Base-by-base conservation (phyloP, 2,113 vertebrate genomes). In the Brachionichthys hirsutus region DNA sequence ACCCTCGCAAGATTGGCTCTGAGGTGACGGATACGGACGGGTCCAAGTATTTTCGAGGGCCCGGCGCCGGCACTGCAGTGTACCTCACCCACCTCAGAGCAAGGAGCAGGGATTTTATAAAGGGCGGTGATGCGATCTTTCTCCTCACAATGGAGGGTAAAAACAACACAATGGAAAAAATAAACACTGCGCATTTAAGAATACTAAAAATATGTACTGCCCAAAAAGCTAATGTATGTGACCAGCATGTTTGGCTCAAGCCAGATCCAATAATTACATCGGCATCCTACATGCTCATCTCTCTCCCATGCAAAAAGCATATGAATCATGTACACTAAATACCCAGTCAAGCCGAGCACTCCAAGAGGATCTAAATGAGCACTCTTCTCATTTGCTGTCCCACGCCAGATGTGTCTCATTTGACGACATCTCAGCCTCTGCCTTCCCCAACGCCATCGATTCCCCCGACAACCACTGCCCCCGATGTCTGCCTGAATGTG, bases 121-220 rank as follows among this genome's bases (percentile, higher is more conserved):
- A 95, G 82, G 95, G 93, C 24, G 87, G 89, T 19, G 70, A 93
- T 19, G 82, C 89, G 76, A 93, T 90, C 66, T 88, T 98, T 68
- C 92, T 96, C 41, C 72, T 95, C 68, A 93, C 93, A 12, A 76
- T 93, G 75, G 93, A 96, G 82, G 95, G 95, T 97, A 92, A 87
- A 46, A 50, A 9, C 43, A 49, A 35, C 9, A 41, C 3, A 43
- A 16, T 40, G 11, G 3, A 48, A 22, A 1, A 38, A 30, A 20
- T 10, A 42, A 50, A 30, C 47, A 40, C 36, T 40, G 1, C 3
- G 3, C 36, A 12, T 40, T 40, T 9, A 10, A 40, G 9, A 3
- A 40, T 10, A 40, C n/a, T 40, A 30, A 30, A 30, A 30, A 30
- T 6, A 2, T 30, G 24, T n/a, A n/a, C n/a, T n/a, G n/a, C n/a